Conservation (phyloP, 1,140 invertebrate genomes). For the Carposina sasakii region DNA sequence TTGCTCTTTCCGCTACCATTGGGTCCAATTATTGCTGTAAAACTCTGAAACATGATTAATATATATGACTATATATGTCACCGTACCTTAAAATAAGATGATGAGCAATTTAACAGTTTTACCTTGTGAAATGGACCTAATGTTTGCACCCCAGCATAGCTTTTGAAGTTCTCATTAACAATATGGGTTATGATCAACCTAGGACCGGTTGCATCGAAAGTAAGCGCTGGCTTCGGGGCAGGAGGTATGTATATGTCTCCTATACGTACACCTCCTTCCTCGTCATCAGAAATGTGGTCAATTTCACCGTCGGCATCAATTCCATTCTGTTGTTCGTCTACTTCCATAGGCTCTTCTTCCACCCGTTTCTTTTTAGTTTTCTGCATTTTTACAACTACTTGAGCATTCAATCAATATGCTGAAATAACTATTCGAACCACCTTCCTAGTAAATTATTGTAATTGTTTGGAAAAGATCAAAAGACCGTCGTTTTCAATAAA, state of each 20-base stretch:
- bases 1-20: constrained; percentile 99
- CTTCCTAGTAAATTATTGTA: too few relatives aligned
- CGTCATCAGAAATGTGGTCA: constrained; percentile 73
- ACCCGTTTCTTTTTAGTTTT: constrained; percentile 40
- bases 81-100: too few relatives aligned
- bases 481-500: too few relatives aligned
- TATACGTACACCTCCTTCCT: constrained; percentile 75
- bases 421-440: too few relatives aligned
- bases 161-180: constrained; percentile 97
- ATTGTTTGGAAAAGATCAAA: too few relatives aligned
- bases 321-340: constrained; percentile 38
- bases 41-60: constrained; percentile 79
- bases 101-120: too few relatives aligned
- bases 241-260: constrained; percentile 95
- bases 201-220: constrained; percentile 80
- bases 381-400: too few relatives aligned
- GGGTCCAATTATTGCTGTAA: constrained; percentile 97
- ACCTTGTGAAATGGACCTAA: constrained; percentile 91
- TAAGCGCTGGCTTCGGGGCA: constrained; percentile 80
- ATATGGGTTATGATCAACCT: constrained; percentile 95
- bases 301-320: constrained; percentile 40
- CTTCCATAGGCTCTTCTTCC: constrained; percentile 53
- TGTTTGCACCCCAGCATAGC: constrained; percentile 89
- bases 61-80: too few relatives aligned
- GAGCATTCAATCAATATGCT: too few relatives aligned